phyloP scores from a whole-genome alignment of 2,113 vertebrate species.

The Callaeas wilsoni region DNA sequence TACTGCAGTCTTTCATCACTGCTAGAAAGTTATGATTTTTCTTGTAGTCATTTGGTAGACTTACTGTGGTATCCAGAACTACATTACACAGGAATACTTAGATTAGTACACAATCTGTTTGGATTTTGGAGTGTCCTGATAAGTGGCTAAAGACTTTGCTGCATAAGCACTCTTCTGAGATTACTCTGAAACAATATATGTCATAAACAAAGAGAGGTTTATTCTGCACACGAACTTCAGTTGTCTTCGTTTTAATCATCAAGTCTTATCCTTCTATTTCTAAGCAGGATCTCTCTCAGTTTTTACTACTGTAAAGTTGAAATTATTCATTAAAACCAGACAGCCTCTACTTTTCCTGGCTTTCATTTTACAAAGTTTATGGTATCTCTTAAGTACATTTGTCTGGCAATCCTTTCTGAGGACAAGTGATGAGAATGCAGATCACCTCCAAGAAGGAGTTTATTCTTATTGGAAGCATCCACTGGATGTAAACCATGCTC shows the following conservation, averaged over 20 bases:
- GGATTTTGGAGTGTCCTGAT: background rate
- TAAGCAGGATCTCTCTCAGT: background rate
- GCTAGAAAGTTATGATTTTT: background rate
- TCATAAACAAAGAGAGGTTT: background rate
- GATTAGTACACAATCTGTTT: background rate
- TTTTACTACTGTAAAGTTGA: background rate
- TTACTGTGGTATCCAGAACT: background rate
- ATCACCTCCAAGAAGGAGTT: background rate
- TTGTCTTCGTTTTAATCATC: background rate
- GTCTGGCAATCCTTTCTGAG: background rate
- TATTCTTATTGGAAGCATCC: background rate
- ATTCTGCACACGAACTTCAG: background rate
- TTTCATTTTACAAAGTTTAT: background rate
- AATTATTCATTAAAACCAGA: background rate
- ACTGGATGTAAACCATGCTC: background rate
- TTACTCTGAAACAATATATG: background rate
- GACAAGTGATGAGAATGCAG: background rate
- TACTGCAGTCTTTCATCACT: background rate
- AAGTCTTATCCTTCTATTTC: background rate
- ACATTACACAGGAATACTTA: background rate
- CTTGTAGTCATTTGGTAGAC: background rate
- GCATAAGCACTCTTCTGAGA: background rate
- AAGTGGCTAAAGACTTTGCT: background rate
- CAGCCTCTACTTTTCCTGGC: background rate
- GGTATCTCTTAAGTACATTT: background rate